phyloP scores from a whole-genome alignment of 2,113 vertebrate genomes.

The Tetraodon nigroviridis region DNA sequence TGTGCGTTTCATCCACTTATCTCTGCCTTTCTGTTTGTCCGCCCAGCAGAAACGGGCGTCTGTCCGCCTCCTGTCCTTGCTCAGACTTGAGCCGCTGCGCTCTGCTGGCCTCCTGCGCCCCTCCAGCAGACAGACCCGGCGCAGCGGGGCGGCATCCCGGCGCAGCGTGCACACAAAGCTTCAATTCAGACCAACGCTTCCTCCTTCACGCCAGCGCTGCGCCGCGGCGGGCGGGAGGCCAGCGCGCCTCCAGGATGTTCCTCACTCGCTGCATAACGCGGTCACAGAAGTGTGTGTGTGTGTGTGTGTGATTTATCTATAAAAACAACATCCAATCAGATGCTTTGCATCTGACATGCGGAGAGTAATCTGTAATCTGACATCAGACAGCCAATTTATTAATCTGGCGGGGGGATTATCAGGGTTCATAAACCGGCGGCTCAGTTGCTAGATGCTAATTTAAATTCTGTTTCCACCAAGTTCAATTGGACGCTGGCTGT shows the following conservation, averaged over 20 bases:
- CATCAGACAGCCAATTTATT: slow-evolving; percentile 54
- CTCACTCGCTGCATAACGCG: slow-evolving; percentile 38
- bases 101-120: slow-evolving; percentile 42
- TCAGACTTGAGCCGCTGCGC: slow-evolving; percentile 36
- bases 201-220: slow-evolving; percentile 30
- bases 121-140: slow-evolving; percentile 47
- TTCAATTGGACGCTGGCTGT: no score
- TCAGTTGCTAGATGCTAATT: slow-evolving; percentile 3
- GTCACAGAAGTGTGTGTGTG: slow-evolving; percentile 29
- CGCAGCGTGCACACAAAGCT: slow-evolving; percentile 45
- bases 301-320: not conserved
- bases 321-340: slow-evolving; percentile 28
- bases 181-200: slow-evolving; percentile 54
- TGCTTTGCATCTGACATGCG: slow-evolving; percentile 13
- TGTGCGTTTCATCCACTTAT: slow-evolving; percentile 18
- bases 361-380: slow-evolving; percentile 47
- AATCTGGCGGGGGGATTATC: slow-evolving; percentile 64
- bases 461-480: no score
- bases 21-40: slow-evolving; percentile 39
- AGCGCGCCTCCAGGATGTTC: slow-evolving; percentile 58
- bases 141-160: slow-evolving; percentile 55
- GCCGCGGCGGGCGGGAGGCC: slow-evolving; percentile 48
- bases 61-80: slow-evolving; percentile 38
- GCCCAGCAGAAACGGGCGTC: slow-evolving; percentile 33
- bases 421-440: slow-evolving; percentile 15